Evolutionary conservation across 2,113 vertebrate species (phyloP).

Genomic region (Sphyrna mokarran): DNA sequence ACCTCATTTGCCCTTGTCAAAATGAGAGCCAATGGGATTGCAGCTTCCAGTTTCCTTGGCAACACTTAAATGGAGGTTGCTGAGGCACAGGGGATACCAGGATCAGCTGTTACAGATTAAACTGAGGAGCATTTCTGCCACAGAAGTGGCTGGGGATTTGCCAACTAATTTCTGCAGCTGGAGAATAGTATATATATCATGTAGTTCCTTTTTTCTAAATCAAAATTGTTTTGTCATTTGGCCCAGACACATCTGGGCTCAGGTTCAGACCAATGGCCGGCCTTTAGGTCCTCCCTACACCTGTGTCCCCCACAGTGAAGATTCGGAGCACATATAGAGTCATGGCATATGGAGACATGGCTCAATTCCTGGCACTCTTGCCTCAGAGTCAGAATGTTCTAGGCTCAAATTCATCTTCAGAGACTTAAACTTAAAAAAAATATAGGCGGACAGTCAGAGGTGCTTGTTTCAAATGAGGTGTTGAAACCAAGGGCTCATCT

Average conservation of each 20-base stretch:
- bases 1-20: not conserved
- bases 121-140: not conserved
- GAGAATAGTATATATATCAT: not conserved
- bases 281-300: not conserved
- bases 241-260: too few species aligned
- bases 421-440: not conserved
- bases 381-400: not conserved
- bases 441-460: not conserved
- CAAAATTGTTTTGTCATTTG: not conserved
- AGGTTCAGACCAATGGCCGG: not conserved
- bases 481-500: not conserved
- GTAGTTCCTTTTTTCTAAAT: too few species aligned
- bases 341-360: not conserved
- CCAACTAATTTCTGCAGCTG: not conserved
- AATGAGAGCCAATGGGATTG: not conserved
- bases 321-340: not conserved
- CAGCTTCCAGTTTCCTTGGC: not conserved
- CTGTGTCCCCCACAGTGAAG: not conserved
- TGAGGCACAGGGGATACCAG: not conserved
- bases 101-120: not conserved
- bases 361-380: not conserved
- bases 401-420: not conserved
- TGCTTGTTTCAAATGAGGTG: not conserved
- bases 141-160: not conserved
- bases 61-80: not conserved